Percentiles rank a stretch among this genome's conserved stretches.
phyloP scores from a whole-genome alignment of 1,140 invertebrate genomes.

The Pseudomyrmex gracilis region DNA sequence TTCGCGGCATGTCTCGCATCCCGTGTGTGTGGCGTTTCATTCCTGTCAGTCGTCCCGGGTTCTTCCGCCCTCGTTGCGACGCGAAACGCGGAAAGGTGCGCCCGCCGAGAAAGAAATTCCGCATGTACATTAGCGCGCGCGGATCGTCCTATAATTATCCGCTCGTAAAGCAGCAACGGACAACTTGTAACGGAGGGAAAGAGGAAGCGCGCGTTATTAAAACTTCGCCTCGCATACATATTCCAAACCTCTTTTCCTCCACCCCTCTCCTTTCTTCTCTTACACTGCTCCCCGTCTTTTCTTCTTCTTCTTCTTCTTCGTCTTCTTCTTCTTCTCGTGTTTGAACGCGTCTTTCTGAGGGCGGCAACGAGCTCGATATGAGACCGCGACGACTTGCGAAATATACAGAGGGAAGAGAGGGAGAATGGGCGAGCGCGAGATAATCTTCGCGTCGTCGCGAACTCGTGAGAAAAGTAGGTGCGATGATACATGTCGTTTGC shows the following conservation, averaged over 20 bases:
- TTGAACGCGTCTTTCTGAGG: slow-evolving; percentile 18
- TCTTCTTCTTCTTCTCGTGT: neutral
- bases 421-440: slow-evolving; percentile 31
- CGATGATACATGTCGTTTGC: neutral
- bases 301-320: neutral
- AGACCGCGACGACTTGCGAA: slow-evolving; percentile 50
- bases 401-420: neutral
- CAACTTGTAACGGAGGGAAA: slow-evolving; percentile 60
- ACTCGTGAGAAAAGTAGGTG: slow-evolving; percentile 22
- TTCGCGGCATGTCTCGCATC: neutral
- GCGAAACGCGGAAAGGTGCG: slow-evolving; percentile 33
- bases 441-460: slow-evolving; percentile 27
- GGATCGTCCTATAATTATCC: slow-evolving; percentile 72
- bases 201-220: slow-evolving; percentile 72
- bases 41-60: slow-evolving; percentile 24
- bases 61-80: slow-evolving; percentile 39
- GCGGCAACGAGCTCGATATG: slow-evolving; percentile 39
- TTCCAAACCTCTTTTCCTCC: slow-evolving; percentile 10
- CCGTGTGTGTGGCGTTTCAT: slow-evolving; percentile 4
- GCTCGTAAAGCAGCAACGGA: slow-evolving; percentile 72
- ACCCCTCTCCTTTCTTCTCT: too few relatives aligned
- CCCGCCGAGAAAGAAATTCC: slow-evolving; percentile 52
- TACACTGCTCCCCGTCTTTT: too few relatives aligned
- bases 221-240: slow-evolving; percentile 59
- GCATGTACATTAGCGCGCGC: slow-evolving; percentile 55